A percentile compares a stretch with the other conserved stretches of the same genome.
These are phyloP conservation scores for Amphiura filiformis DNA, from an alignment of 35 echinoderm and acorn worm genomes.

Conservation along the genomic window DNA sequence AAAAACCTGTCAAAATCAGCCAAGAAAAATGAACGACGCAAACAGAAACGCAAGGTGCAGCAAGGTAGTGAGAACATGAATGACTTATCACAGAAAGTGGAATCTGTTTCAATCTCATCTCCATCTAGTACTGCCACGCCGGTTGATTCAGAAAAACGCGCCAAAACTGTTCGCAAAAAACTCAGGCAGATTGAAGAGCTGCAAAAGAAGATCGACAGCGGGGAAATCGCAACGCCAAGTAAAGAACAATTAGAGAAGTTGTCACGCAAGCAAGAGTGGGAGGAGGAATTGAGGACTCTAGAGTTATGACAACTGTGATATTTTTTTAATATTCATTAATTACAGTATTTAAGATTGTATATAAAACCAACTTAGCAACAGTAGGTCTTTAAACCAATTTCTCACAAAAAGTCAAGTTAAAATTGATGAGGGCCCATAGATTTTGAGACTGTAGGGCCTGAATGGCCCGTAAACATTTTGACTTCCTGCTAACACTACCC, in stretches of 20 bases:
- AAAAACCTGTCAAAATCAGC: slow-evolving; percentile 81
- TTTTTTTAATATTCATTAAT: no score
- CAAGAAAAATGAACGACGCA: slow-evolving; percentile 97
- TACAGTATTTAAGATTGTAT: no score
- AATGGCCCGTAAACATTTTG: no score
- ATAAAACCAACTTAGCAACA: no score
- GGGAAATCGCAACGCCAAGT: slow-evolving; percentile 55
- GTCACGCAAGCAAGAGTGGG: slow-evolving; percentile 35
- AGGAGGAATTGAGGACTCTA: slow-evolving; percentile 54
- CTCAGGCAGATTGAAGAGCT: slow-evolving; percentile 90
- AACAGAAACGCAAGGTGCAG: slow-evolving; percentile 89
- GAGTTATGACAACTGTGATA: not conserved
- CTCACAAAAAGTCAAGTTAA: no score
- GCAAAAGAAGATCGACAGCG: slow-evolving; percentile 76
- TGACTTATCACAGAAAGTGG: not conserved
- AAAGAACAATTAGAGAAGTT: slow-evolving; percentile 89
- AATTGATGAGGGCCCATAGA: no score
- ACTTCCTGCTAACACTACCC: no score
- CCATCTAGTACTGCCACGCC: not conserved
- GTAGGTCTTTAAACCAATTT: no score
- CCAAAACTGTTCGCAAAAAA: slow-evolving; percentile 93
- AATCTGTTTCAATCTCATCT: not conserved
- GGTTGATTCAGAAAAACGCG: slow-evolving; percentile 57
- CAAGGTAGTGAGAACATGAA: slow-evolving; percentile 7
- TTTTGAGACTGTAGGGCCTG: no score